These are phyloP conservation scores for Mesorhabditis spiculigera DNA, from an alignment of 2,888 invertebrate species.

Conservation along the genomic window DNA sequence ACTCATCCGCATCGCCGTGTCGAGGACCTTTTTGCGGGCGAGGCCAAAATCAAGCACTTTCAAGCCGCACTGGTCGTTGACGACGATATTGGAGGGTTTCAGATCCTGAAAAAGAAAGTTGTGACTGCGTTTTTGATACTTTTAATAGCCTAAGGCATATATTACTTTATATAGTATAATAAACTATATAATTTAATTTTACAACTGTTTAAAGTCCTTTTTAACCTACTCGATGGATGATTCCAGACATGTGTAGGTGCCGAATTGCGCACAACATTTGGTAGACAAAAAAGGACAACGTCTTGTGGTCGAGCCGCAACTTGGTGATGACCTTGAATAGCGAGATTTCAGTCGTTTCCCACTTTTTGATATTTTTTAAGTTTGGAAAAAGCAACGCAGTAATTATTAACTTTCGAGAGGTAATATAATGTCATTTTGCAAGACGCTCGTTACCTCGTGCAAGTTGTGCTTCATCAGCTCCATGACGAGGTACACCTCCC, in stretches of 20 bases:
- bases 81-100: constrained; percentile 99
- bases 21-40: constrained; percentile 75
- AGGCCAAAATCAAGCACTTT: constrained; percentile 98
- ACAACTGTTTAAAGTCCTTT: not conserved
- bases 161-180: not conserved
- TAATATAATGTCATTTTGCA: too few species aligned
- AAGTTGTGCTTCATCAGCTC: constrained; percentile 65
- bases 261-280: constrained; percentile 99
- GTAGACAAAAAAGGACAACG: constrained; percentile 97
- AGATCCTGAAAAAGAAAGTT: constrained; percentile 73
- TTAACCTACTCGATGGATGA: constrained; percentile 53
- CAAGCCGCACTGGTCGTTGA: constrained; percentile 96
- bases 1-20: constrained; percentile 93
- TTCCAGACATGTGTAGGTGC: constrained; percentile 94
- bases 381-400: too few species aligned
- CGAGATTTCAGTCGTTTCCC: too few species aligned
- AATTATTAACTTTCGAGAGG: too few species aligned
- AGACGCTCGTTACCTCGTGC: constrained; percentile 35
- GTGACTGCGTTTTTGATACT: constrained; percentile 23
- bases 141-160: too few species aligned
- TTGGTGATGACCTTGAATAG: not conserved
- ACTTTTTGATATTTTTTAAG: too few species aligned
- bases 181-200: not conserved
- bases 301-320: constrained; percentile 83
- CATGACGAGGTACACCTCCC: constrained; percentile 94